These are phyloP conservation scores for Coleophora deauratella DNA, from an alignment of 2,888 invertebrate species.

Conservation along the genomic window DNA sequence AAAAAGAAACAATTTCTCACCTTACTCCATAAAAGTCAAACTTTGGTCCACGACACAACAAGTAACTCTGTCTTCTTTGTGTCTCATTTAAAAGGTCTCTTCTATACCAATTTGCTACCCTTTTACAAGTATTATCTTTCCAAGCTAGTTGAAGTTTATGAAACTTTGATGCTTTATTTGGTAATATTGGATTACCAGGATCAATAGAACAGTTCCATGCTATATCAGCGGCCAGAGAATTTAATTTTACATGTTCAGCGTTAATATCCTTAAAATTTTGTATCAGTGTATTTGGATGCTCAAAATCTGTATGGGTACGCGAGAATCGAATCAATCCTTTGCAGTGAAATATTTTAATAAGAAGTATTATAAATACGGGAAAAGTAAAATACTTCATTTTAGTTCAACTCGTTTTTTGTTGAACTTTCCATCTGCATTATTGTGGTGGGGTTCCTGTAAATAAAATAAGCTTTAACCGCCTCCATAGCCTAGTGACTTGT, in stretches of 20 bases:
- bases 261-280: too few relatives aligned
- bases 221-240: slow-evolving; percentile 43
- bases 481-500: too few relatives aligned
- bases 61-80: slow-evolving; percentile 69
- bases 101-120: slow-evolving; percentile 28
- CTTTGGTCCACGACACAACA: slow-evolving; percentile 77
- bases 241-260: slow-evolving; percentile 19
- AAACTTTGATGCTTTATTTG: slow-evolving; percentile 29
- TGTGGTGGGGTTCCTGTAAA: too few relatives aligned
- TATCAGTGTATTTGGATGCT: too few relatives aligned
- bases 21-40: slow-evolving; percentile 70
- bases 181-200: slow-evolving; percentile 33
- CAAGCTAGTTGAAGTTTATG: slow-evolving; percentile 39
- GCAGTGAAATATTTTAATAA: too few relatives aligned
- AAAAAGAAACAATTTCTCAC: slow-evolving; percentile 36
- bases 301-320: too few relatives aligned
- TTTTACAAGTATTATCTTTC: slow-evolving; percentile 40
- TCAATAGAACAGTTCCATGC: slow-evolving; percentile 52
- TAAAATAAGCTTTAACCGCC: too few relatives aligned
- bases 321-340: too few relatives aligned
- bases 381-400: too few relatives aligned
- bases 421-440: too few relatives aligned
- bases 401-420: too few relatives aligned
- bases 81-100: slow-evolving; percentile 35
- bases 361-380: too few relatives aligned